phyloP scores from a whole-genome alignment of 2,113 vertebrate species.

The Bufo bufo region DNA sequence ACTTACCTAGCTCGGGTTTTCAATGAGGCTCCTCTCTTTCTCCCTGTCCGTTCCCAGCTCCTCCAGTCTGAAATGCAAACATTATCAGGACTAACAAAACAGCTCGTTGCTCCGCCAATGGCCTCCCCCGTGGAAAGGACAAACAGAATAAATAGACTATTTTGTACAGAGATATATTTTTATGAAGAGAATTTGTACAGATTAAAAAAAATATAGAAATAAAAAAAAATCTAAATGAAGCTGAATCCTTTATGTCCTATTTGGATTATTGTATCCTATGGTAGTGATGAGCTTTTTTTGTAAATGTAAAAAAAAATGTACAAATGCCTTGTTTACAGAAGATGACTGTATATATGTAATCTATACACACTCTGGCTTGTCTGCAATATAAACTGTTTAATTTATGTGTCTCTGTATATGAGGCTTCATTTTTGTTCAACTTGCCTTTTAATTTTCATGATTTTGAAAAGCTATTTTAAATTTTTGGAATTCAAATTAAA shows the following conservation, averaged over 20 bases:
- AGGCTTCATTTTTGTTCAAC: conserved; percentile 92
- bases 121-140: conserved; percentile 61
- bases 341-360: conserved; percentile 97
- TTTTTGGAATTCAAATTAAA: conserved; percentile 96
- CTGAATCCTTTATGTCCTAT: conserved; percentile 82
- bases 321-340: conserved; percentile 90
- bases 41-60: conserved; percentile 55
- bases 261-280: conserved; percentile 95
- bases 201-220: conserved; percentile 78
- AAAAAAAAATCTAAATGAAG: conserved; percentile 59
- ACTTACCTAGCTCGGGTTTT: not conserved
- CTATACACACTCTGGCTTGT: conserved; percentile 89
- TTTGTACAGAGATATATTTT: conserved; percentile 99
- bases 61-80: conserved; percentile 48
- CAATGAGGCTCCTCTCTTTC: conserved; percentile 38
- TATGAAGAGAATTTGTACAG: conserved; percentile 99
- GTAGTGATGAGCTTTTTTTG: conserved; percentile 87
- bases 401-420: conserved; percentile 99
- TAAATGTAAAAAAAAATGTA: conserved; percentile 94
- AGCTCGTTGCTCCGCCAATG: conserved; percentile 43
- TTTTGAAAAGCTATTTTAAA: conserved; percentile 99
- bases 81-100: conserved; percentile 38
- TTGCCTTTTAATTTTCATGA: conserved; percentile 92
- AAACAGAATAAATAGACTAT: conserved; percentile 73
- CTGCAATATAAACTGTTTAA: conserved; percentile 97